A percentile compares a stretch with the other conserved stretches of the same genome.
These are phyloP conservation scores for Taphrorychus bicolor DNA, from an alignment of 2,888 invertebrate genomes.

Conservation along the genomic window DNA sequence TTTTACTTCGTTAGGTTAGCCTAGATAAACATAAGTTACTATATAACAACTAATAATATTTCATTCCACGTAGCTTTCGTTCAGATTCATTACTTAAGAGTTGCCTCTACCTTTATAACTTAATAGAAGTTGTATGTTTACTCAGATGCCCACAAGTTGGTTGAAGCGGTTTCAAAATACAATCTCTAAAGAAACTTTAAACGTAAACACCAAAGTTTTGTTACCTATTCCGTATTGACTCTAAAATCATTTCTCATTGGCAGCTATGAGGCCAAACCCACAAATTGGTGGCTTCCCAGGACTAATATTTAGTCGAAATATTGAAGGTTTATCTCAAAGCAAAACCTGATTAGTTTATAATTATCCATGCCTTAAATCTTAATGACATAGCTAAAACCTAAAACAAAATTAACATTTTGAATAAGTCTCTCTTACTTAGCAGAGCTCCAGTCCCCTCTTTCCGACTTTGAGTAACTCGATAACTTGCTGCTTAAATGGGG, in stretches of 20 bases:
- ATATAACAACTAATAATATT: constrained; percentile 25
- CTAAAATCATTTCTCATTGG: background rate
- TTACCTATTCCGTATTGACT: background rate
- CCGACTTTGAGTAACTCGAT: background rate
- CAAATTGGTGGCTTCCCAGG: no score
- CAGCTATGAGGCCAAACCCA: background rate
- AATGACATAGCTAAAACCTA: background rate
- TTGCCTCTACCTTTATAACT: constrained; percentile 36
- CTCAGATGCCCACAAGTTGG: constrained; percentile 22
- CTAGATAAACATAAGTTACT: background rate
- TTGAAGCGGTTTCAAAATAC: constrained; percentile 31
- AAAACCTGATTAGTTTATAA: background rate
- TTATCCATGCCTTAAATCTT: background rate
- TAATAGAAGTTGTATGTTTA: constrained; percentile 34
- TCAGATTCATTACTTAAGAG: constrained; percentile 33
- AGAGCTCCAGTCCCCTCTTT: no score
- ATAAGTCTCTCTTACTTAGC: background rate
- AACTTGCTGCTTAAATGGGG: constrained; percentile 3
- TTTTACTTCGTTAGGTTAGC: constrained; percentile 23
- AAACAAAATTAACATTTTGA: background rate
- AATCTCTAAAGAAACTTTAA: constrained; percentile 23
- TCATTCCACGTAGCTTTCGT: constrained; percentile 31
- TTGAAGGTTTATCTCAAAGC: no score
- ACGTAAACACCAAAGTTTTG: constrained; percentile 9
- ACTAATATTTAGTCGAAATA: no score